Conservation (phyloP, 2,888 invertebrate species). For the Catocala nupta region DNA sequence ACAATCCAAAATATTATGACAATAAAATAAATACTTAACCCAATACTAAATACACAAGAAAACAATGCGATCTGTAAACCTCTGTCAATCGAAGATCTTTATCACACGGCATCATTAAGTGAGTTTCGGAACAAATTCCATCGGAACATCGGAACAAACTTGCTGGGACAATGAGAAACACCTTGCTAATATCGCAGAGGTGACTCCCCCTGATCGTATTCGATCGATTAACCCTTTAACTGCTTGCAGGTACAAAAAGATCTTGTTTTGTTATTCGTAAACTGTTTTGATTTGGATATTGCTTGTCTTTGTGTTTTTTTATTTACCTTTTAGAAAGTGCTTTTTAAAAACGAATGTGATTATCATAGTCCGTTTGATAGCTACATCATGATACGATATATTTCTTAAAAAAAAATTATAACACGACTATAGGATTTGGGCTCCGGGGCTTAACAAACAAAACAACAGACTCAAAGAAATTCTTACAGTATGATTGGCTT, state of each 20-base stretch:
- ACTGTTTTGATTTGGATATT: neutral
- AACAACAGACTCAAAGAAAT: too few species aligned
- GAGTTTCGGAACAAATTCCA: conserved; percentile 75
- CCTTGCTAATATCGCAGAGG: conserved; percentile 59
- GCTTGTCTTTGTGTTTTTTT: neutral
- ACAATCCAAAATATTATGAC: neutral
- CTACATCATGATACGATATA: too few species aligned
- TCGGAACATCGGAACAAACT: conserved; percentile 63
- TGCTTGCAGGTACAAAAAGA: conserved; percentile 32
- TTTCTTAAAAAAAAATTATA: too few species aligned
- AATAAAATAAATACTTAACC: neutral
- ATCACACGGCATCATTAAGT: conserved; percentile 75
- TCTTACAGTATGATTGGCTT: too few species aligned
- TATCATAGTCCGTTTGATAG: too few species aligned
- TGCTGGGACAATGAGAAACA: conserved; percentile 69
- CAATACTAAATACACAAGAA: conserved; percentile 40
- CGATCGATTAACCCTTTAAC: conserved; percentile 40
- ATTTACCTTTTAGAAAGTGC: too few species aligned
- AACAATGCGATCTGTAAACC: conserved; percentile 13
- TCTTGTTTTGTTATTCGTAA: conserved; percentile 28
- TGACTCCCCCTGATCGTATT: conserved; percentile 37
- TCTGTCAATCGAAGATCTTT: conserved; percentile 59
- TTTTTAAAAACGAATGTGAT: too few species aligned
- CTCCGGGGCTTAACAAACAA: too few species aligned
- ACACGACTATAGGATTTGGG: too few species aligned